phyloP scores from a whole-genome alignment of 2,888 invertebrate genomes.

The Drosophila melanocephala region DNA sequence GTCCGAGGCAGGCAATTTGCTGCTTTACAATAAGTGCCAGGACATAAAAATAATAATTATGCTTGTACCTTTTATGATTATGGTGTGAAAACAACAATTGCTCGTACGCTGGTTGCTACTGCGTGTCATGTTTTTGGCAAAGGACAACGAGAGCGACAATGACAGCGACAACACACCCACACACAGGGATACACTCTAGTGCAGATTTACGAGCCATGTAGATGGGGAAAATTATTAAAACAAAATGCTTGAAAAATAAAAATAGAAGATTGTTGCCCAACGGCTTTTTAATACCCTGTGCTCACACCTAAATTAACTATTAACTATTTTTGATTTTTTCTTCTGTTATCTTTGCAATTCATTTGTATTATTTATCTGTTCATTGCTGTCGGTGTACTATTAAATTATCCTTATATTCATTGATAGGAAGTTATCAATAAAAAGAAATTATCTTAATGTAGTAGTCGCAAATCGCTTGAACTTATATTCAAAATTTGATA shows the following conservation, averaged over 20 bases:
- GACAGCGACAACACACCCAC: slow-evolving; percentile 29
- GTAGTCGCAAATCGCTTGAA: too few relatives aligned
- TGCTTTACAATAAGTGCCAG: slow-evolving; percentile 80
- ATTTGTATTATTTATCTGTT: background rate
- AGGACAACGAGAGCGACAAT: slow-evolving; percentile 31
- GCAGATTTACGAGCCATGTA: slow-evolving; percentile 77
- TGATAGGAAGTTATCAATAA: too few relatives aligned
- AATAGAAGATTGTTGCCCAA: background rate
- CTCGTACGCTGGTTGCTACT: slow-evolving; percentile 26
- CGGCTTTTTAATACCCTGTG: slow-evolving; percentile 6
- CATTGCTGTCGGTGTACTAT: background rate
- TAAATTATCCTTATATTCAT: too few relatives aligned
- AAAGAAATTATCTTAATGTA: too few relatives aligned
- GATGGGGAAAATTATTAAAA: slow-evolving; percentile 81
- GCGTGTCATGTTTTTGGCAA: slow-evolving; percentile 32
- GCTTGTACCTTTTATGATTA: slow-evolving; percentile 82
- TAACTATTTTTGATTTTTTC: background rate
- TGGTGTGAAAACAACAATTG: slow-evolving; percentile 82
- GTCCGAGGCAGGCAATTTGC: slow-evolving; percentile 77
- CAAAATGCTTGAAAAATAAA: slow-evolving; percentile 47
- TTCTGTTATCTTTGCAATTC: background rate
- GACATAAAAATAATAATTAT: slow-evolving; percentile 83
- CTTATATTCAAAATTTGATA: background rate
- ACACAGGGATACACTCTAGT: slow-evolving; percentile 34
- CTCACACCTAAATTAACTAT: background rate